Base-by-base conservation (phyloP, 2,797 vertebrate genomes). In the Sylvia borin region DNA sequence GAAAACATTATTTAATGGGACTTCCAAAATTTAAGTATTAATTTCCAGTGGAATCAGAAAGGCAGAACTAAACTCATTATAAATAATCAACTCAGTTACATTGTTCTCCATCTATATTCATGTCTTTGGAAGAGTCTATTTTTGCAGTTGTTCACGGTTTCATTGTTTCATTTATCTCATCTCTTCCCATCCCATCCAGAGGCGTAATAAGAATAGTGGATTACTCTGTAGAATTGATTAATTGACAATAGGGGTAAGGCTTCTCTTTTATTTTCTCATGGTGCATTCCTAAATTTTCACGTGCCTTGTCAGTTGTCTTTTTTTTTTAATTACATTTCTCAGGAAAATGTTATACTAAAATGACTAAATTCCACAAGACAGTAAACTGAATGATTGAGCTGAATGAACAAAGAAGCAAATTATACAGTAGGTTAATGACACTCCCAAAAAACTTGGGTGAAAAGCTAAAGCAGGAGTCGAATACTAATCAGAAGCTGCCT, bases 381-480 rank as follows among this genome's bases (percentile, higher is more conserved):
- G 72, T 85, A 96, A 89, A 85, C 62, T 61, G 73, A 91, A 60
- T 96, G 90, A 92, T 92, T 90, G 91, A 95, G 29, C 45, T 74
- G 68, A 92, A 85, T 82, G 96, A 95, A 95, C 83, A 96, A 96
- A 96, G 93, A 29, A 62, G 61, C 34, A 95, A 95, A 95, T 97
- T 95, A 95, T 93, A 92, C 55, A 93, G 88, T 75, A 87, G 65
- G 83, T 94, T 96, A 92, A 95, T 82, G 83, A 82, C 94, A 89
- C 80, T 87, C 85, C 88, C 64, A 29, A 93, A 96, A 96, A 96
- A 89, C 93, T 95, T 95, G 50, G 55, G 91, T 95, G 74, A 95
- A 92, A 92, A 96, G 64, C 90, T 95, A 76, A 94, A 90, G 80
- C 83, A 80, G 45, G 67, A 95, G 8, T 57, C 31, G 90, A 96